These are phyloP conservation scores for Drymonia ruficornis DNA, from an alignment of 2,888 invertebrate genomes.

Conservation along the genomic window DNA sequence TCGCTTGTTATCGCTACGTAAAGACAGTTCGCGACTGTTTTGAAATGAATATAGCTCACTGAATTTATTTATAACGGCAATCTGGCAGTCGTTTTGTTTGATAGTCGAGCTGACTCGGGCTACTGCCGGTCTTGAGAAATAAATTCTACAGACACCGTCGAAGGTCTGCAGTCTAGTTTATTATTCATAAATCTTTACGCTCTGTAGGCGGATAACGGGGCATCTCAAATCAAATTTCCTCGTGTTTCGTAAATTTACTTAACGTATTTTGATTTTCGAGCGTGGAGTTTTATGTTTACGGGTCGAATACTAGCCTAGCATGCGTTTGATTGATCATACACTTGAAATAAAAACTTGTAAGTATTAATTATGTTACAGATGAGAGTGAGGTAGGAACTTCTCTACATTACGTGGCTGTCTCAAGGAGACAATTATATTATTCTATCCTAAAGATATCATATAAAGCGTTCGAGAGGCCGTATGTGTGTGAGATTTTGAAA, in stretches of 20 bases:
- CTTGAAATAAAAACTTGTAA: too few relatives aligned
- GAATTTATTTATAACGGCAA: conserved; percentile 38
- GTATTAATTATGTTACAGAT: too few relatives aligned
- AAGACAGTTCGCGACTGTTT: conserved; percentile 32
- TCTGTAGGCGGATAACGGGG: conserved; percentile 36
- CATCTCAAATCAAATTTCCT: conserved; percentile 34
- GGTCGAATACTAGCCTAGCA: neutral
- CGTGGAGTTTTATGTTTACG: neutral
- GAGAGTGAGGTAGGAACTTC: too few relatives aligned
- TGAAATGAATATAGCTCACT: conserved; percentile 27
- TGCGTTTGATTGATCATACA: too few relatives aligned
- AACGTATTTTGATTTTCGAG: conserved; percentile 13
- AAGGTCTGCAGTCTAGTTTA: conserved; percentile 41
- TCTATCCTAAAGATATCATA: too few relatives aligned
- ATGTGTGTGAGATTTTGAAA: too few relatives aligned
- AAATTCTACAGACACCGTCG: conserved; percentile 30
- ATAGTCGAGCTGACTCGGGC: conserved; percentile 26
- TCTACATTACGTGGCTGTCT: too few relatives aligned
- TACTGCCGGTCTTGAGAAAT: conserved; percentile 32
- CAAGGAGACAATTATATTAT: too few relatives aligned
- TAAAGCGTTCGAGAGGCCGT: too few relatives aligned
- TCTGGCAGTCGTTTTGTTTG: conserved; percentile 38
- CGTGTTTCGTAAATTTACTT: conserved; percentile 32
- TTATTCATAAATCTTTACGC: conserved; percentile 45
- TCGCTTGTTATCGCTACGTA: conserved; percentile 31